phyloP scores from a whole-genome alignment of 2,797 vertebrate genomes.

The Alcedo atthis region DNA sequence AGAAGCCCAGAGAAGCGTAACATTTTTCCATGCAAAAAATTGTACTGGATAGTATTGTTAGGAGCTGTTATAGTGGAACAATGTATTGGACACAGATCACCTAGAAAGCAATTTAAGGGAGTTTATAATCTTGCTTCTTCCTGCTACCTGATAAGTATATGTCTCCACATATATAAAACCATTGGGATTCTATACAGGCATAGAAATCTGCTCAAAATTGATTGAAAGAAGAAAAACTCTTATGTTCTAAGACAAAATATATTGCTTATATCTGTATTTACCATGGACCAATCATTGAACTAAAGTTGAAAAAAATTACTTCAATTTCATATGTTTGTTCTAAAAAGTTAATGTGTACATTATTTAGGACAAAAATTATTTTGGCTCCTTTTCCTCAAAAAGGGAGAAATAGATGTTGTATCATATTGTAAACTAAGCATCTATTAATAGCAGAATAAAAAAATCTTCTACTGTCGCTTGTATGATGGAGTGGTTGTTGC shows the following conservation, averaged over 20 bases:
- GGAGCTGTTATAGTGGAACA: background rate
- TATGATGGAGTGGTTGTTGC: background rate
- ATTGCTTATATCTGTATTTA: background rate
- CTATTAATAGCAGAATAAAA: background rate
- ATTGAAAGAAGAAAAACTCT: background rate
- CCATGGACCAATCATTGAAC: background rate
- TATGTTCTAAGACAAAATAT: background rate
- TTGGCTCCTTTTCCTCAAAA: background rate
- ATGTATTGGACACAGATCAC: background rate
- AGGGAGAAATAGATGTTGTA: background rate
- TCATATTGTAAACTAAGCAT: background rate
- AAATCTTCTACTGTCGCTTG: background rate
- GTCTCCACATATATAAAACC: background rate
- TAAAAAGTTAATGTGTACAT: background rate
- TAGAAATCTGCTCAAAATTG: background rate
- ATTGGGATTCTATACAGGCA: background rate
- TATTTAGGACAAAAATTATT: background rate
- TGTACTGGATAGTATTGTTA: background rate
- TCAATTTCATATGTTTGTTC: background rate
- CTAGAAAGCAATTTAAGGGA: background rate
- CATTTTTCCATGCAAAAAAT: background rate
- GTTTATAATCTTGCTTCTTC: background rate
- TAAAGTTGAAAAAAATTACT: background rate
- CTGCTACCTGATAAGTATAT: background rate
- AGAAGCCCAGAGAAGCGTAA: background rate